These are phyloP conservation scores for Salvelinus alpinus DNA, from an alignment of 2,113 vertebrate genomes.

Conservation along the genomic window DNA sequence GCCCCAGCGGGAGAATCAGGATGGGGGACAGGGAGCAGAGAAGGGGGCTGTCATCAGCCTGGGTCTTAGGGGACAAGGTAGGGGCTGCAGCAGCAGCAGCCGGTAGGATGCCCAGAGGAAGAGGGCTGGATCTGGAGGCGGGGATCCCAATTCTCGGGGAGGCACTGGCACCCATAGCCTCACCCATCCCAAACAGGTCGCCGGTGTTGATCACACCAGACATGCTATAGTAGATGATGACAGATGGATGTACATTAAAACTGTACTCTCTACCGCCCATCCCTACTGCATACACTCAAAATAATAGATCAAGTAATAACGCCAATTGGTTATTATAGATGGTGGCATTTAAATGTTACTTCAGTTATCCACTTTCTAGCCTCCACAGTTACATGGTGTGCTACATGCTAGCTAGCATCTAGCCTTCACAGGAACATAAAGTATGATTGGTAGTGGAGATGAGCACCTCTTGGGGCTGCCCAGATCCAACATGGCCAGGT, in stretches of 20 bases:
- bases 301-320: neutral
- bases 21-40: constrained; percentile 78
- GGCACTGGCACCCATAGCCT: constrained; percentile 14
- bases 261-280: neutral
- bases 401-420: too few species aligned
- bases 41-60: constrained; percentile 75
- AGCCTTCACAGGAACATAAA: too few species aligned
- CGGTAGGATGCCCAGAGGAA: constrained; percentile 64
- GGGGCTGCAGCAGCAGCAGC: constrained; percentile 54
- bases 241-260: constrained; percentile 57
- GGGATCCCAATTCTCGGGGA: constrained; percentile 15
- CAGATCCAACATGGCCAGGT: constrained; percentile 71
- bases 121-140: constrained; percentile 50
- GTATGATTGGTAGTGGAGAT: neutral
- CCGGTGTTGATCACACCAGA: constrained; percentile 39
- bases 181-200: constrained; percentile 53
- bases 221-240: constrained; percentile 60
- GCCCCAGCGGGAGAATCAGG: constrained; percentile 70
- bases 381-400: too few species aligned
- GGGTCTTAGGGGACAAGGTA: constrained; percentile 57
- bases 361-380: too few species aligned
- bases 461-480: constrained; percentile 64
- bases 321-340: too few species aligned
- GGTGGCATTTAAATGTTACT: too few species aligned
- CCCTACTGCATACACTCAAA: too few species aligned